A percentile compares a stretch with the other conserved stretches of the same genome.
These are phyloP conservation scores for Taeniopygia guttata DNA, from an alignment of 2,797 vertebrate genomes.

Conservation along the genomic window DNA sequence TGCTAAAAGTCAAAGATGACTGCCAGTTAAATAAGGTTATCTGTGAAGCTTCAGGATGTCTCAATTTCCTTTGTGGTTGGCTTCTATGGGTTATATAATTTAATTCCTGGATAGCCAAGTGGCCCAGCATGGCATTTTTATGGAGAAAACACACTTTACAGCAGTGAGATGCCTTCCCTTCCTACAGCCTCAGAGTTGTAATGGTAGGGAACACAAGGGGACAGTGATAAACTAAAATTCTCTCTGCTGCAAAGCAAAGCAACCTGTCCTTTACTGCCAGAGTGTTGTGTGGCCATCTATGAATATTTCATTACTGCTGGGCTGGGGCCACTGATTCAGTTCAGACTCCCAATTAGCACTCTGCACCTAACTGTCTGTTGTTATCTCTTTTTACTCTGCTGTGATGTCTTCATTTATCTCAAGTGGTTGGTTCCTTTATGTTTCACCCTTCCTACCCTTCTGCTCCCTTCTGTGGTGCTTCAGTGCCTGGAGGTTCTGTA, in stretches of 20 bases:
- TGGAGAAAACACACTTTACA: background rate
- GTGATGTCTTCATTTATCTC: conserved; percentile 67
- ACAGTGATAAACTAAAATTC: background rate
- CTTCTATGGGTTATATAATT: background rate
- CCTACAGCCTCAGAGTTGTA: background rate
- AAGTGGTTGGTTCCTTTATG: conserved; percentile 24
- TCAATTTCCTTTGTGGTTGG: background rate
- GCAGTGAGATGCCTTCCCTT: background rate
- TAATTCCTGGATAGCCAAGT: background rate
- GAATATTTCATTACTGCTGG: conserved; percentile 65
- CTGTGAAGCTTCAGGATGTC: background rate
- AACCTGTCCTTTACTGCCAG: conserved; percentile 46
- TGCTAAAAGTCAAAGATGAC: background rate
- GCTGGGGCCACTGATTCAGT: conserved; percentile 59
- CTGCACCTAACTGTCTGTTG: conserved; percentile 65
- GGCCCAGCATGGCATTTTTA: background rate
- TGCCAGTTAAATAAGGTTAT: background rate
- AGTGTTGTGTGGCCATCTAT: conserved; percentile 13
- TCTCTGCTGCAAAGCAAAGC: background rate
- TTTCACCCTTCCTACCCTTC: conserved; percentile 23
- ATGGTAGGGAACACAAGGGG: background rate
- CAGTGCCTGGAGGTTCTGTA: background rate
- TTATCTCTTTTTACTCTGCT: conserved; percentile 56
- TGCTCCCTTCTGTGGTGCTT: background rate
- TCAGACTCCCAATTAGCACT: conserved; percentile 67